Base-by-base conservation (phyloP, 2,888 invertebrate genomes). In the Philaethria dido region DNA sequence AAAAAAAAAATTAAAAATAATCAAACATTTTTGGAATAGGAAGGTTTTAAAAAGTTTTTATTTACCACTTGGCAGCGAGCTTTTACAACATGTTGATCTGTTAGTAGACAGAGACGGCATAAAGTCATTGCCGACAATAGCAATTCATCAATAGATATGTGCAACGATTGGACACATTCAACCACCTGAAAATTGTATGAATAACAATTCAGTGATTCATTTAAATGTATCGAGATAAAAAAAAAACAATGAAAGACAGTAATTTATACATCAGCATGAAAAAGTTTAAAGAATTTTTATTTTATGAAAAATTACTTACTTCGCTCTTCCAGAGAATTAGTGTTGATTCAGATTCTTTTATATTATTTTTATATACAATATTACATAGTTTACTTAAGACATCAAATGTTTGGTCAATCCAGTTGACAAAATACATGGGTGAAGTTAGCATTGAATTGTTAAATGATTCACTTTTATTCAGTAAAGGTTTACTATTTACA, bases 31-130 rank as follows among this genome's bases (percentile, higher is more conserved):
- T 33, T 5, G 11, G 2, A 5, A 6, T 8, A 5, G 2, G 2
- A 5, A 13, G 6, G 0, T 57, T 57, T 22, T 25, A n/a, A 16
- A 44, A 0, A 14, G 14, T 13, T 39, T 16, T 33, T 2, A 25
- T 84, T 80, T 84, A 94, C 94, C 75, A 93, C 89, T 87, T 93
- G 93, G 72, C 93, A 92, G 39, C 93, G 83, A 18, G 93, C 93
- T 79, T 91, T 93, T 14, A 94, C 88, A 69, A 92, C 82, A 74
- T 80, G 84, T 74, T 92, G 92, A 69, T 92, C 92, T 68, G 77
- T 74, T 16, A 84, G 78, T 59, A 92, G 72, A 64, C 89, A 90
- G 70, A 91, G 87, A 66, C 81, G 84, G 74, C 88, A 88, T 3
- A 92, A 73, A 50, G 92, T 92, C 89, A 92, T 89, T 0, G 92